Conservation (phyloP, 2,797 vertebrate species). For the Denticeps clupeoides region DNA sequence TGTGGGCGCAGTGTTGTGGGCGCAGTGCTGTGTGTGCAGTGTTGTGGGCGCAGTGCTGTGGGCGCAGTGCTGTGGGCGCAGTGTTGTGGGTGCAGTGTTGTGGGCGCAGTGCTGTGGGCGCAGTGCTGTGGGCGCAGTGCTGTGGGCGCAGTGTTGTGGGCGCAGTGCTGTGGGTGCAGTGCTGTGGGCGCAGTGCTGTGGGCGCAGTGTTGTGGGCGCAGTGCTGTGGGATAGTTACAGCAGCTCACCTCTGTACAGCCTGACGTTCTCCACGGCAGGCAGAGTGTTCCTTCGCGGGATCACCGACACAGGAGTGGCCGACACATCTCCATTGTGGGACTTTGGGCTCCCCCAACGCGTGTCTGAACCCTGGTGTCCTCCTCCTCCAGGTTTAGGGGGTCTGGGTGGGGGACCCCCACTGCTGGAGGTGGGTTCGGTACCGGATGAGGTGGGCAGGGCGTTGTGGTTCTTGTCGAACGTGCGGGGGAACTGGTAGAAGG, state of each 20-base stretch:
- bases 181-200: too few relatives aligned
- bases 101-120: too few relatives aligned
- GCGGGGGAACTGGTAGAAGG: constrained; percentile 88
- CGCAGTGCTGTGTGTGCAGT: too few relatives aligned
- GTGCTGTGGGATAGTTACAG: too few relatives aligned
- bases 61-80: too few relatives aligned
- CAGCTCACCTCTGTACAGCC: constrained; percentile 83
- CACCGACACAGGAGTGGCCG: constrained; percentile 54
- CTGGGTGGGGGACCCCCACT: constrained; percentile 69
- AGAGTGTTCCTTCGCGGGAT: constrained; percentile 91
- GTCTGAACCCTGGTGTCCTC: constrained; percentile 64
- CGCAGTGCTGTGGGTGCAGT: too few relatives aligned
- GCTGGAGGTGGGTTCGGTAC: constrained; percentile 53
- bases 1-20: too few relatives aligned
- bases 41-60: too few relatives aligned
- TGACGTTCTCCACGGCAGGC: constrained; percentile 86
- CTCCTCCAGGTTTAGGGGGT: constrained; percentile 68
- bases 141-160: too few relatives aligned
- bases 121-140: too few relatives aligned
- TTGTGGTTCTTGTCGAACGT: constrained; percentile 97
- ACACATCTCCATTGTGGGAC: constrained; percentile 63
- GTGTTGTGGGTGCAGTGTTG: too few relatives aligned
- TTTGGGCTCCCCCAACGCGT: constrained; percentile 76
- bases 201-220: too few relatives aligned
- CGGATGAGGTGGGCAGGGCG: constrained; percentile 59